Conservation (phyloP, 2,113 vertebrate genomes). For the Prietella phreatophila region DNA sequence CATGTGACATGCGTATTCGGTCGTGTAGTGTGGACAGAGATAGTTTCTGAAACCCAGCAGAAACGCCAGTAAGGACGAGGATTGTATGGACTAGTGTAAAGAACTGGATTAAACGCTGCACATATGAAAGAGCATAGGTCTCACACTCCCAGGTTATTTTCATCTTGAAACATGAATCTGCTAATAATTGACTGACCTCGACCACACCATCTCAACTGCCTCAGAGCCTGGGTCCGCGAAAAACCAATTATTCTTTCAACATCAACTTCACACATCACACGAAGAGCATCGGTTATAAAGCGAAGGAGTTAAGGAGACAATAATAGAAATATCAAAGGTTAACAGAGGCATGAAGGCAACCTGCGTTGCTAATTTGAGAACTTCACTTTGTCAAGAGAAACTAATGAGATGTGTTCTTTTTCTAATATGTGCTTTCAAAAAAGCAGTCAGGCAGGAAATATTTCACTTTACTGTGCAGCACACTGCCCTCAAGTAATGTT, state of each 20-base stretch:
- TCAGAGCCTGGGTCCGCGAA: background rate
- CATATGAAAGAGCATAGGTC: background rate
- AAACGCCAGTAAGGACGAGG: no score
- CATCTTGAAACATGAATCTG: no score
- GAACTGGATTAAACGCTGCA: background rate
- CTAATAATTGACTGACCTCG: background rate
- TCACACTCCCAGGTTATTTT: background rate
- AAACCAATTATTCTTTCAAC: background rate
- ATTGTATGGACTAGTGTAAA: no score
- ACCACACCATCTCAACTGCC: background rate
- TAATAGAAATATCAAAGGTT: constrained; percentile 11
- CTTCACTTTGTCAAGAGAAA: constrained; percentile 12
- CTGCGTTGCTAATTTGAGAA: constrained; percentile 24
- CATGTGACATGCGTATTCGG: no score
- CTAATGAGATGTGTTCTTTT: background rate
- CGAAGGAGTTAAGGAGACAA: background rate
- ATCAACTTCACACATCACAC: background rate
- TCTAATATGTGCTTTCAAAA: constrained; percentile 23
- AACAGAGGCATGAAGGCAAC: background rate
- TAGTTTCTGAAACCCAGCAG: no score
- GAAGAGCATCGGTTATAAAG: background rate
- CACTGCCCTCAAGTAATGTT: background rate
- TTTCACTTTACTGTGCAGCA: background rate
- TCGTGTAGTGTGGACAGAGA: no score
- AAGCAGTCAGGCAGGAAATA: constrained; percentile 7